Percentiles rank a stretch among this genome's conserved stretches.
phyloP scores from a whole-genome alignment of 2,888 invertebrate genomes.

The Caenorhabditis macrosperma region DNA sequence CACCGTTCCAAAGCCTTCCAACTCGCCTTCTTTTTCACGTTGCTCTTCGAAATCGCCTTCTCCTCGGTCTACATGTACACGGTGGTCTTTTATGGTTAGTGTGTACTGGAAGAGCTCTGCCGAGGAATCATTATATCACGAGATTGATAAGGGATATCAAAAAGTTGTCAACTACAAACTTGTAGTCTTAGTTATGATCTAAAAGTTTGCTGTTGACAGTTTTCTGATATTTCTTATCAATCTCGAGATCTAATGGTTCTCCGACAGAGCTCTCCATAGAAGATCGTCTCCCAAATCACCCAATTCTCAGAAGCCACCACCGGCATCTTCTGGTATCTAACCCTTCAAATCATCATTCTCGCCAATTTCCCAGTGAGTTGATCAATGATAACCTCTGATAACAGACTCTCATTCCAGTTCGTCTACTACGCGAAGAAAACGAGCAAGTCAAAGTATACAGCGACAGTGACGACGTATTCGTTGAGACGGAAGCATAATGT shows the following conservation, averaged over 20 bases:
- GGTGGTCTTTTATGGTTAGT: slow-evolving; percentile 5
- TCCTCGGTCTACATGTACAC: slow-evolving; percentile 11
- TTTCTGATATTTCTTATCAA: too few relatives aligned
- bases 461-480: slow-evolving; percentile 36
- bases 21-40: not conserved
- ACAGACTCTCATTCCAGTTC: slow-evolving; percentile 13
- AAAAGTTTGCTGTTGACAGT: too few relatives aligned
- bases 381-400: not conserved
- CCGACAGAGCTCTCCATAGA: too few relatives aligned
- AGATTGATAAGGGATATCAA: too few relatives aligned
- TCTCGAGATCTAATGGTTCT: too few relatives aligned
- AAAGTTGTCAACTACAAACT: too few relatives aligned
- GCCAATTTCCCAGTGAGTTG: slow-evolving; percentile 40
- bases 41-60: slow-evolving; percentile 4
- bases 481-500: slow-evolving; percentile 45
- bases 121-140: too few relatives aligned
- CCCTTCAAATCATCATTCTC: slow-evolving; percentile 14
- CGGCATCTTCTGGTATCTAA: slow-evolving; percentile 25
- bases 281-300: not conserved
- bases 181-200: too few relatives aligned
- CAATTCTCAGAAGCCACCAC: slow-evolving; percentile 1
- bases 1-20: slow-evolving; percentile 15
- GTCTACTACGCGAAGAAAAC: slow-evolving; percentile 30
- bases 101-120: too few relatives aligned
- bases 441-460: slow-evolving; percentile 39